Evolutionary conservation across 2,113 vertebrate genomes (phyloP).

Genomic region (Entomyzon cyanotis): DNA sequence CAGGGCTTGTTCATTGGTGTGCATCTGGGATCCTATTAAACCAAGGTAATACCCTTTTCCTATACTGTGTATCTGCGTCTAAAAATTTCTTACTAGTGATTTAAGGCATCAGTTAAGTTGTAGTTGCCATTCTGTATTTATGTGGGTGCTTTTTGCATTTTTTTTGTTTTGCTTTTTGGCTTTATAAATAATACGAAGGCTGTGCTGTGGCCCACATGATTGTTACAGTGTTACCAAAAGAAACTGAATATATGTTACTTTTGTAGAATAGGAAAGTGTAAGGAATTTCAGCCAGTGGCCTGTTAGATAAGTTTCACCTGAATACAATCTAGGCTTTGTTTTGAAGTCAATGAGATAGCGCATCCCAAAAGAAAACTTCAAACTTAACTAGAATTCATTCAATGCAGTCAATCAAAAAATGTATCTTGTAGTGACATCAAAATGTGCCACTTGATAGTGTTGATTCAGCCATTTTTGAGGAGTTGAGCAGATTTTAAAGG

Average conservation of each 20-base stretch:
- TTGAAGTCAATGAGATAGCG: background rate
- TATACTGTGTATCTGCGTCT: too few species aligned
- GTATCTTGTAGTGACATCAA: accelerated
- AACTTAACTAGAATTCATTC: background rate
- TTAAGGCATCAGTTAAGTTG: too few species aligned
- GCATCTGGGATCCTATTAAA: too few species aligned
- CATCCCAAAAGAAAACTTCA: background rate
- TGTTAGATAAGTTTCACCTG: background rate
- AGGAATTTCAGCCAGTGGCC: background rate
- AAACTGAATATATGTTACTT: background rate
- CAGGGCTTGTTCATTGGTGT: too few species aligned
- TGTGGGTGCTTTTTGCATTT: accelerated
- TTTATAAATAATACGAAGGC: background rate
- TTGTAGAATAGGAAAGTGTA: background rate
- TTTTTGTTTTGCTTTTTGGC: background rate
- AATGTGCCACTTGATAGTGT: background rate
- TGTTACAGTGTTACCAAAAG: background rate
- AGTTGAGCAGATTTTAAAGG: background rate
- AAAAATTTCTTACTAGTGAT: too few species aligned
- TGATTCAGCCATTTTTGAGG: background rate
- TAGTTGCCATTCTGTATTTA: background rate
- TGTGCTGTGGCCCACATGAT: background rate
- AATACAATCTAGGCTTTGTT: background rate
- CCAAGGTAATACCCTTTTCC: too few species aligned
- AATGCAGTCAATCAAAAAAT: background rate